Evolutionary conservation across 2,888 invertebrate genomes (phyloP).

Genomic region (Boloria euphrosyne): DNA sequence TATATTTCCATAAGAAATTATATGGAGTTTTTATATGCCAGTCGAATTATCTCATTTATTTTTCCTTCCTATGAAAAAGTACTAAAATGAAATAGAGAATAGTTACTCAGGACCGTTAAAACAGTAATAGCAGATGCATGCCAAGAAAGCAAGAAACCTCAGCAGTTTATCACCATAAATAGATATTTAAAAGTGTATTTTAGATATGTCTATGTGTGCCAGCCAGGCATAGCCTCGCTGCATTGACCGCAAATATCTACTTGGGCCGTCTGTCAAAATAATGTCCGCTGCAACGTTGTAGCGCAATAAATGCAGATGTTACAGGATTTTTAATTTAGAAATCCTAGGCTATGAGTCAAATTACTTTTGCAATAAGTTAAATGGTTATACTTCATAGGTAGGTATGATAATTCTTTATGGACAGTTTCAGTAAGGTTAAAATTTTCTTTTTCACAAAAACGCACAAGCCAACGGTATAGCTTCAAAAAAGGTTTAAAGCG

Average conservation of each 20-base stretch:
- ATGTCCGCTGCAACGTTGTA: slow-evolving; percentile 68
- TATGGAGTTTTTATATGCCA: background rate
- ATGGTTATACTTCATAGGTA: background rate
- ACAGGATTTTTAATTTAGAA: too few relatives aligned
- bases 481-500: slow-evolving; percentile 40
- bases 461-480: slow-evolving; percentile 40
- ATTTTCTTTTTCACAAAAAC: slow-evolving; percentile 31
- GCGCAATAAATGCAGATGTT: slow-evolving; percentile 34
- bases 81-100: slow-evolving; percentile 29
- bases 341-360: too few relatives aligned
- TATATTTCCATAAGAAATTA: background rate
- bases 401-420: background rate
- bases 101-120: slow-evolving; percentile 25
- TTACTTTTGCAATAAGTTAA: too few relatives aligned
- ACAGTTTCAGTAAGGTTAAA: slow-evolving; percentile 17
- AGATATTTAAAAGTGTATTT: slow-evolving; percentile 70
- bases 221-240: slow-evolving; percentile 50
- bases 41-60: slow-evolving; percentile 12
- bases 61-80: slow-evolving; percentile 7
- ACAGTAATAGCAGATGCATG: slow-evolving; percentile 44
- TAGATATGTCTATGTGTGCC: slow-evolving; percentile 56
- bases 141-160: slow-evolving; percentile 62
- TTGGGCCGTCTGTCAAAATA: slow-evolving; percentile 79
- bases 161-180: slow-evolving; percentile 62
- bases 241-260: slow-evolving; percentile 76